phyloP scores from a whole-genome alignment of 2,888 invertebrate species.

The Protonemura montana region DNA sequence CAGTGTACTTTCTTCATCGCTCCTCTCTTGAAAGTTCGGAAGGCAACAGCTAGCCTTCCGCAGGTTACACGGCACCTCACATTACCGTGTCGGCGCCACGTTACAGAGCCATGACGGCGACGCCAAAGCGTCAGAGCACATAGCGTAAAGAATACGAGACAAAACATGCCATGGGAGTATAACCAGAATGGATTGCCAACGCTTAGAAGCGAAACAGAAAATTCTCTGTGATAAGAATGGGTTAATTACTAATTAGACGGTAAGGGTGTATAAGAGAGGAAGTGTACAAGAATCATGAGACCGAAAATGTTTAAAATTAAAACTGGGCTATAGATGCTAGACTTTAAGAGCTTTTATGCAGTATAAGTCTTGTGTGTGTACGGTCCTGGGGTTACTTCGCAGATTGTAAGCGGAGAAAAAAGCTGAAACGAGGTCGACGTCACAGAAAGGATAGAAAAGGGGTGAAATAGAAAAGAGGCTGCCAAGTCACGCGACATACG shows the following conservation, averaged over 20 bases:
- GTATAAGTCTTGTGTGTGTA: background rate
- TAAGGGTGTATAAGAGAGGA: background rate
- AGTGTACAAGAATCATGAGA: background rate
- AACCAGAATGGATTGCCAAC: slow-evolving; percentile 18
- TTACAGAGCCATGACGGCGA: background rate
- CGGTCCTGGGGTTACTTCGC: background rate
- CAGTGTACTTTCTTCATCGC: too few relatives aligned
- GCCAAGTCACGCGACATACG: background rate
- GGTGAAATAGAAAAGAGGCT: background rate
- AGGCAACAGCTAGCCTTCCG: too few relatives aligned
- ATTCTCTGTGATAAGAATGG: slow-evolving; percentile 21
- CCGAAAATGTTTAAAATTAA: slow-evolving; percentile 10
- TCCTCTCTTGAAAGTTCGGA: too few relatives aligned
- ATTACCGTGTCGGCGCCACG: background rate
- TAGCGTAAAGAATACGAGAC: background rate
- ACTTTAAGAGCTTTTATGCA: background rate
- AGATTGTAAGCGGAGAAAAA: background rate
- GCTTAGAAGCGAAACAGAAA: slow-evolving; percentile 22
- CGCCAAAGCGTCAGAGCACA: background rate
- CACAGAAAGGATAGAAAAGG: background rate
- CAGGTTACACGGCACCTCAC: too few relatives aligned
- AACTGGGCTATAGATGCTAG: background rate
- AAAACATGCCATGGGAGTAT: background rate
- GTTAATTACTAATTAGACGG: slow-evolving; percentile 35
- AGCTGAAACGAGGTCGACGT: background rate